Percentiles rank a stretch among this genome's conserved stretches.
These are phyloP conservation scores for Ianthella basta DNA, from an alignment of 37 sponge, comb jelly and placozoan genomes.

Conservation along the genomic window DNA sequence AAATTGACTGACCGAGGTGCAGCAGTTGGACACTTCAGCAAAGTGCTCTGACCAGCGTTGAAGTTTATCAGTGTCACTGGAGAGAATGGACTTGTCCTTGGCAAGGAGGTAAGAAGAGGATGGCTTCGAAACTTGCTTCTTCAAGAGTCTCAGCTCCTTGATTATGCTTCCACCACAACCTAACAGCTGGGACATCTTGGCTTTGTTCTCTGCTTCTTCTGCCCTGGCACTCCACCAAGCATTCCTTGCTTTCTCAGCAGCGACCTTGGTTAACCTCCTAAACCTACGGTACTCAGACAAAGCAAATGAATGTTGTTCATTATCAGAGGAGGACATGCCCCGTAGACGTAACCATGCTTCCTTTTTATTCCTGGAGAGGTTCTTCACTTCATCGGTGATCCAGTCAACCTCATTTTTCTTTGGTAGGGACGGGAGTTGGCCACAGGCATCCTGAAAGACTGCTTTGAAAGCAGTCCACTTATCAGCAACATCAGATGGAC, in stretches of 20 bases:
- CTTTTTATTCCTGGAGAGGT: constrained; percentile 10
- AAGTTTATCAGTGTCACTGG: constrained; percentile 6
- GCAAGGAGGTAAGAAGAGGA: constrained; percentile 3
- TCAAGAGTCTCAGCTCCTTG: constrained; percentile 16
- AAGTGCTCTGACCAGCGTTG: constrained; percentile 6
- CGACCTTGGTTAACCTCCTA: constrained; percentile 25
- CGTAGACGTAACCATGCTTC: constrained; percentile 15
- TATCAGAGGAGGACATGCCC: background rate
- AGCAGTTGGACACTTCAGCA: background rate
- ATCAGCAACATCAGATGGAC: background rate
- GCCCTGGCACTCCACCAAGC: constrained; percentile 28
- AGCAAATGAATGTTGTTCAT: background rate
- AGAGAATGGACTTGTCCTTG: background rate
- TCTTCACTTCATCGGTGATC: constrained; percentile 16
- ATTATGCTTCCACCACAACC: constrained; percentile 20
- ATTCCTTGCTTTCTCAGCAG: constrained; percentile 27
- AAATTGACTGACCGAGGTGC: background rate
- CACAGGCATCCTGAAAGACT: constrained; percentile 12
- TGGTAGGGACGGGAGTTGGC: background rate
- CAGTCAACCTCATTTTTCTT: constrained; percentile 10
- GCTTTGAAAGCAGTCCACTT: background rate
- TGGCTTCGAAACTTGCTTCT: constrained; percentile 7
- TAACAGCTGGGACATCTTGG: background rate
- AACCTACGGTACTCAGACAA: constrained; percentile 11
- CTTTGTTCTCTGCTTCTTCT: constrained; percentile 25